Conservation (phyloP, 1,140 invertebrate species). For the Dufourea novaeangliae region DNA sequence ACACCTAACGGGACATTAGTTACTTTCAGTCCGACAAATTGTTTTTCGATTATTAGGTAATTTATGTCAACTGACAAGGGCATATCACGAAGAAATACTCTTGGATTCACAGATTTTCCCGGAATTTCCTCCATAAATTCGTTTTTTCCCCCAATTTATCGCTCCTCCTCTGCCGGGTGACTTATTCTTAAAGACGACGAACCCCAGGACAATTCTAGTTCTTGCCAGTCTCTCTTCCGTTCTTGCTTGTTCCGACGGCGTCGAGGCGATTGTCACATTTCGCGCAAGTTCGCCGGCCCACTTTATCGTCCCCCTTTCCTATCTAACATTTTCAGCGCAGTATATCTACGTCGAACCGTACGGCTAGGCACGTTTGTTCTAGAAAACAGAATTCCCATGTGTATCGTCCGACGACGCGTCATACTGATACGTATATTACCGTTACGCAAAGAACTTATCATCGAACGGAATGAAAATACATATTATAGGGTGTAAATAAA, state of each 20-base stretch:
- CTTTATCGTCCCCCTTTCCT: conserved; percentile 19
- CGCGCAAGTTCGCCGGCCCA: conserved; percentile 7
- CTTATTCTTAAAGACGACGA: conserved; percentile 3
- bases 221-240: conserved; percentile 5
- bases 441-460: background rate
- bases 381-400: conserved; percentile 26
- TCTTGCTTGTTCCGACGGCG: background rate
- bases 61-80: background rate
- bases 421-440: conserved; percentile 18
- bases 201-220: conserved; percentile 16
- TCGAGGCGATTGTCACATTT: conserved; percentile 10
- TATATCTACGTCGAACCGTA: conserved; percentile 14
- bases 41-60: too few relatives aligned
- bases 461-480: too few relatives aligned
- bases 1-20: too few relatives aligned
- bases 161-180: background rate
- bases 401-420: background rate
- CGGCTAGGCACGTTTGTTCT: conserved; percentile 18
- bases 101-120: background rate
- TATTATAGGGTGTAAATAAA: too few relatives aligned
- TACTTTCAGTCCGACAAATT: too few relatives aligned
- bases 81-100: background rate
- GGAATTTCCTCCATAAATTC: too few relatives aligned
- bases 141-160: background rate
- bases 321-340: conserved; percentile 28